phyloP scores from a whole-genome alignment of 2,797 vertebrate genomes.

The Calcarius lapponicus region DNA sequence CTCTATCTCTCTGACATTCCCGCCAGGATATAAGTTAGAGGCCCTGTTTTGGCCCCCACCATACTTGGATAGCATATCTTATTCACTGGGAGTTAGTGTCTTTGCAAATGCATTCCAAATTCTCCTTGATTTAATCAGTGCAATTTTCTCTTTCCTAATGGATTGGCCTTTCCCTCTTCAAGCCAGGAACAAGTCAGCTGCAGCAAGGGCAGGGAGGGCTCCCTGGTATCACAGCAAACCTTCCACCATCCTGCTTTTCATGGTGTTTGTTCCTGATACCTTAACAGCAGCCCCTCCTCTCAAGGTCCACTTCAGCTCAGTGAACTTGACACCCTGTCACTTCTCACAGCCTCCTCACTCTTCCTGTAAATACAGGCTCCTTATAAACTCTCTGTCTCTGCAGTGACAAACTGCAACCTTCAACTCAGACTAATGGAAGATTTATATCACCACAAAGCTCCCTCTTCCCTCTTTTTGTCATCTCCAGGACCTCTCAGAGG shows the following conservation, averaged over 20 bases:
- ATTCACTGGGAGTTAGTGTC: neutral
- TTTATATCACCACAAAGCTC: neutral
- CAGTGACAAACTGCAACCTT: neutral
- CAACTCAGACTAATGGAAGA: neutral
- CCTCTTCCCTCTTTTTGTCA: neutral
- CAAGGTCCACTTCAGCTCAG: neutral
- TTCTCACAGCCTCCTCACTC: neutral
- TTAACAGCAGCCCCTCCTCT: neutral
- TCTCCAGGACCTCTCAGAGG: neutral
- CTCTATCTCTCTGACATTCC: neutral
- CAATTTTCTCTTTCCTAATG: conserved; percentile 29
- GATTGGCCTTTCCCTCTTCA: neutral
- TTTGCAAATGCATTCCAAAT: conserved; percentile 7
- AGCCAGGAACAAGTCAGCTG: neutral
- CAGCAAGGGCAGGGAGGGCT: neutral
- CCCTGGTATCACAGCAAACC: neutral
- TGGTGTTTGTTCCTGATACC: neutral
- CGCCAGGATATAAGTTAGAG: neutral
- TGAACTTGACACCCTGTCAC: neutral
- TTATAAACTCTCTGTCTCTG: neutral
- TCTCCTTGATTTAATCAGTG: conserved; percentile 5
- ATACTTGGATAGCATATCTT: neutral
- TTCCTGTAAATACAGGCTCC: neutral
- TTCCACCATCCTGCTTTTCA: neutral
- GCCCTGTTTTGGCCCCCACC: neutral